These are phyloP conservation scores for Pangasius mekongensis DNA, from an alignment of 2,797 vertebrate species.

Conservation along the genomic window DNA sequence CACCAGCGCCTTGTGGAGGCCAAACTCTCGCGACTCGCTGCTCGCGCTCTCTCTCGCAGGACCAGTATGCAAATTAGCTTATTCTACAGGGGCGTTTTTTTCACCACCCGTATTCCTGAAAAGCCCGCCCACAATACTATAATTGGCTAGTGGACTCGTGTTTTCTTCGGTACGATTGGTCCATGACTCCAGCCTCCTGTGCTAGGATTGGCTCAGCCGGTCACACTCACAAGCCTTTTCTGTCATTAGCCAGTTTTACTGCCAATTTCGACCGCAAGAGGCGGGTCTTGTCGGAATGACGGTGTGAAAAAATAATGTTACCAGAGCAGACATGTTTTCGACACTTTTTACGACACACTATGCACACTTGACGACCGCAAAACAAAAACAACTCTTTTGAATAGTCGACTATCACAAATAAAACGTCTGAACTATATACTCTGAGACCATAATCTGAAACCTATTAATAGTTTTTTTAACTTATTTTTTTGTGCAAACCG, in stretches of 20 bases:
- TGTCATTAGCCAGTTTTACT: neutral
- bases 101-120: neutral
- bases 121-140: neutral
- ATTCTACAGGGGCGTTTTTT: neutral
- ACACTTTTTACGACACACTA: neutral
- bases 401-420: neutral
- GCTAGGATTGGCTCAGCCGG: neutral
- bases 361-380: neutral
- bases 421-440: too few species aligned
- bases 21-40: slow-evolving; percentile 59
- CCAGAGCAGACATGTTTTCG: neutral
- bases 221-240: neutral
- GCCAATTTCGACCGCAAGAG: neutral
- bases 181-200: neutral
- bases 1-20: slow-evolving; percentile 72
- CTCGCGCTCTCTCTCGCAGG: slow-evolving; percentile 60
- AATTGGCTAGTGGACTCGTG: neutral
- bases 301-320: neutral
- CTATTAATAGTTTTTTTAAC: neutral
- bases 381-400: neutral
- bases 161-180: neutral
- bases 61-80: slow-evolving; percentile 8
- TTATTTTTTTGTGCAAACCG: neutral
- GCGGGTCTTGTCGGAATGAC: neutral
- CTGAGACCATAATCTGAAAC: too few species aligned